Evolutionary conservation across 2,113 vertebrate species (phyloP), one percentile per base, ranked within the genome.

Genomic region (Plecotus auritus): DNA sequence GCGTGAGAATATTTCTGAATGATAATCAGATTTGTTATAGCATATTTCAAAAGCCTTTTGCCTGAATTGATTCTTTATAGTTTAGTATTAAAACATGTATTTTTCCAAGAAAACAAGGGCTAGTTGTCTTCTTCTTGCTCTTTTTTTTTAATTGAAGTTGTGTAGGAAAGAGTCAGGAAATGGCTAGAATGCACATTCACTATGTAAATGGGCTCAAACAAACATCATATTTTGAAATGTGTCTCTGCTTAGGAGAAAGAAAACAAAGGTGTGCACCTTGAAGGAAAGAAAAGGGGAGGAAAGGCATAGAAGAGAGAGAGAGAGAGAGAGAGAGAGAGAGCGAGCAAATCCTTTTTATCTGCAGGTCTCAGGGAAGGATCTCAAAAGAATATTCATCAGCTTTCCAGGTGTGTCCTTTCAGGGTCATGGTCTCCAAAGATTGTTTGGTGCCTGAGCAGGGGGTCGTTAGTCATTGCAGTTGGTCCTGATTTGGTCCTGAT

Each of bases 1-100:
- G 47, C 49, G 37, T 89, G 61, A 83, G 54, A 72, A 47, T 89
- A 64, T 95, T 96, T 95, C 76, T 88, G 67, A 76, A 84, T 94
- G 74, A 90, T 77, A 80, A 49, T 12, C 28, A 89, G 72, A 81
- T 91, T 93, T 76, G 40, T 83, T 91, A 82, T 11, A 96, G 67
- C 35, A 78, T 37, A 92, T 96, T 90, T 49, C 35, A 88, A 45
- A 17, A 85, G 20, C 42, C 26, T 2, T 64, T 54, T 91, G 95
- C 72, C 74, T 85, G 77, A 64, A 20, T 18, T 86, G 73, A 16
- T 23, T 88, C 32, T 30, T 91, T 61, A 49, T 17, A 59, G 14
- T 7, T 64, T 54, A 42, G 49, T 81, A 42, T 85, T 91, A 64
- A 95, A 87, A 54, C 23, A 30, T 49, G 32, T 35, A 22, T 37